These are phyloP conservation scores for Ceratina calcarata DNA, from an alignment of 1,140 invertebrate species.

Conservation along the genomic window DNA sequence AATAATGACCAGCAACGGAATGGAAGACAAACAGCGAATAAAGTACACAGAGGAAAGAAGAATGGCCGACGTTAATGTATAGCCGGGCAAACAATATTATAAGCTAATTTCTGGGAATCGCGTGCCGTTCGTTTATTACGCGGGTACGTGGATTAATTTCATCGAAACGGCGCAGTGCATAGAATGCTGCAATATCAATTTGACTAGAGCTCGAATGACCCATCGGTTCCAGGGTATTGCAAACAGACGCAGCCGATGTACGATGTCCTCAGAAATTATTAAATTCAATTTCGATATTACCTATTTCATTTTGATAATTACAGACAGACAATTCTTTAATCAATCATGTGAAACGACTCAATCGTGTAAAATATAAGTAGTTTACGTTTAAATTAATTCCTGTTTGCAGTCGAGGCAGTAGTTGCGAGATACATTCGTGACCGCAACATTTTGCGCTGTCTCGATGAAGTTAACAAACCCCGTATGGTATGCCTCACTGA, in stretches of 20 bases:
- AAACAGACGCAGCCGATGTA: constrained; percentile 19
- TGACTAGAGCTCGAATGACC: background rate
- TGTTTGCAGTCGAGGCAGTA: constrained; percentile 7
- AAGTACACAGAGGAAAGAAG: background rate
- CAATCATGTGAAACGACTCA: too few relatives aligned
- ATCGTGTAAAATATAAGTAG: too few relatives aligned
- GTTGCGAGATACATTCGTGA: background rate
- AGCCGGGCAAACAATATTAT: constrained; percentile 31
- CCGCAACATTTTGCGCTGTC: constrained; percentile 22
- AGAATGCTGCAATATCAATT: constrained; percentile 36
- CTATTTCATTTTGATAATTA: too few relatives aligned
- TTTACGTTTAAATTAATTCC: constrained; percentile 30
- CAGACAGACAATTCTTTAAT: too few relatives aligned
- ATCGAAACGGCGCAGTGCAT: constrained; percentile 3
- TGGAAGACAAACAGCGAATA: background rate
- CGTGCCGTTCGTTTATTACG: constrained; percentile 1
- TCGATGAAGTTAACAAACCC: constrained; percentile 16
- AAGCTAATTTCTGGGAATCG: constrained; percentile 27
- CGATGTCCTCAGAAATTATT: too few relatives aligned
- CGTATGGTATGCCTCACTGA: background rate
- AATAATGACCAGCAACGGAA: background rate
- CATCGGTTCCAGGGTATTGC: constrained; percentile 24
- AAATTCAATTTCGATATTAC: too few relatives aligned
- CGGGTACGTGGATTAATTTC: constrained; percentile 40
- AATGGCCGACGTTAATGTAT: background rate